Evolutionary conservation across 2,797 vertebrate genomes (phyloP).

Genomic region (Acipenser oxyrinchus): DNA sequence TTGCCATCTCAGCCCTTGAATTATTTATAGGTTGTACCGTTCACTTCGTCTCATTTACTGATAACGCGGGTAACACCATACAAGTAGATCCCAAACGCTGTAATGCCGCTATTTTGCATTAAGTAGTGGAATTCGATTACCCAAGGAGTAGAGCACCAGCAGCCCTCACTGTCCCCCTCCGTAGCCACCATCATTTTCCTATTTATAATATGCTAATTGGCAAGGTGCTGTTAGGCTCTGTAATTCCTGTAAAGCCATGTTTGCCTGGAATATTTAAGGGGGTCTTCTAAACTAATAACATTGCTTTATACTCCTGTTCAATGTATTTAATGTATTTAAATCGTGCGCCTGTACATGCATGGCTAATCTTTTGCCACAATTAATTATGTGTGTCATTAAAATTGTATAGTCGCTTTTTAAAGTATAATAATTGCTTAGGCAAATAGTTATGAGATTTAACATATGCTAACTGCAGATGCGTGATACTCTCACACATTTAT

Average conservation of each 20-base stretch:
- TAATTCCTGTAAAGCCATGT: conserved; percentile 49
- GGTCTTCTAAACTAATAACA: too few relatives aligned
- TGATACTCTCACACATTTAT: too few relatives aligned
- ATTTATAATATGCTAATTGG: conserved; percentile 5
- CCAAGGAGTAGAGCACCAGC: conserved; percentile 60
- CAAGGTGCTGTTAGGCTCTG: conserved; percentile 57
- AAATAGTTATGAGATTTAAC: too few relatives aligned
- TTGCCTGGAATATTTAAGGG: not conserved
- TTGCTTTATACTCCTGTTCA: too few relatives aligned
- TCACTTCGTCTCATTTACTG: conserved; percentile 84
- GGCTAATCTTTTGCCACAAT: too few relatives aligned
- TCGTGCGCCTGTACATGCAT: too few relatives aligned
- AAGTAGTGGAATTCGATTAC: conserved; percentile 83
- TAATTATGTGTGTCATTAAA: too few relatives aligned
- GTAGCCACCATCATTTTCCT: conserved; percentile 49
- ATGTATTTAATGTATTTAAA: too few relatives aligned
- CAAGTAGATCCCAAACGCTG: conserved; percentile 75
- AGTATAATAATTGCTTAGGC: too few relatives aligned
- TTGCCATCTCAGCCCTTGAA: conserved; percentile 99
- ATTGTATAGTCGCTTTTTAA: too few relatives aligned
- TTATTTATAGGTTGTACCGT: conserved; percentile 96
- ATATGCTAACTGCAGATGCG: too few relatives aligned
- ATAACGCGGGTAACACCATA: conserved; percentile 72
- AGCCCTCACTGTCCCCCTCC: conserved; percentile 51
- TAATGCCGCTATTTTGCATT: conserved; percentile 83